Percentiles rank a stretch among this genome's conserved stretches.
These are phyloP conservation scores for Neosilurus mollespiculum DNA, from an alignment of 2,797 vertebrate genomes.

Conservation along the genomic window DNA sequence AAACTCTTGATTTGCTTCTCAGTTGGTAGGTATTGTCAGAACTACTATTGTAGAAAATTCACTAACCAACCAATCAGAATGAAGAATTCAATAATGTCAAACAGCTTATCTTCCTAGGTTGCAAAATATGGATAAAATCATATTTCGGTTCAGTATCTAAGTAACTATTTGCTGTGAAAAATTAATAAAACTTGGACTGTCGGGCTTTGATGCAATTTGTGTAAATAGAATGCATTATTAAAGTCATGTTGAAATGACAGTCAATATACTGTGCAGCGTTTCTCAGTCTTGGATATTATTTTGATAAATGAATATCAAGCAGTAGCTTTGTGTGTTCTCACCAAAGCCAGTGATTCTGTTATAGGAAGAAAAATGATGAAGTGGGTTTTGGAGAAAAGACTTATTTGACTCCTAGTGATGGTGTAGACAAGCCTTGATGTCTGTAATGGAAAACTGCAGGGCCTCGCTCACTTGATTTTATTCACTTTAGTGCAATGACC, in stretches of 20 bases:
- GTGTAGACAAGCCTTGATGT: conserved; percentile 44
- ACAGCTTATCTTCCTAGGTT: not conserved
- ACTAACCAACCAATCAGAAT: not conserved
- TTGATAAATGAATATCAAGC: conserved; percentile 20
- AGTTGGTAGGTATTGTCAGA: not conserved
- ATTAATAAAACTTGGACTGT: not conserved
- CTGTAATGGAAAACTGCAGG: conserved; percentile 46
- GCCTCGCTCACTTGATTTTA: conserved; percentile 48
- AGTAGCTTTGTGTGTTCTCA: not conserved
- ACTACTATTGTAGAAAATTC: not conserved
- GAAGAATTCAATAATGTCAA: not conserved
- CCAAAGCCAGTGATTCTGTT: not conserved
- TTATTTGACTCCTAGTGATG: conserved; percentile 42
- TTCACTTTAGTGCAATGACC: conserved; percentile 53
- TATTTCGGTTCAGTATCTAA: not conserved
- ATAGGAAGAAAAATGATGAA: conserved; percentile 28
- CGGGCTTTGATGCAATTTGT: not conserved
- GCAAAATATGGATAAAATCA: not conserved
- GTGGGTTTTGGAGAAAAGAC: conserved; percentile 41
- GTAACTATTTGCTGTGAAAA: not conserved
- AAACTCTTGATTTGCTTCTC: not conserved
- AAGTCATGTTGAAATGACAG: not conserved
- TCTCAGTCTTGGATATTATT: conserved; percentile 5
- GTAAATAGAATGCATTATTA: not conserved
- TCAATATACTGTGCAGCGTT: not conserved